Base-by-base conservation (phyloP, 2,888 invertebrate genomes). In the Apamea epomidion region DNA sequence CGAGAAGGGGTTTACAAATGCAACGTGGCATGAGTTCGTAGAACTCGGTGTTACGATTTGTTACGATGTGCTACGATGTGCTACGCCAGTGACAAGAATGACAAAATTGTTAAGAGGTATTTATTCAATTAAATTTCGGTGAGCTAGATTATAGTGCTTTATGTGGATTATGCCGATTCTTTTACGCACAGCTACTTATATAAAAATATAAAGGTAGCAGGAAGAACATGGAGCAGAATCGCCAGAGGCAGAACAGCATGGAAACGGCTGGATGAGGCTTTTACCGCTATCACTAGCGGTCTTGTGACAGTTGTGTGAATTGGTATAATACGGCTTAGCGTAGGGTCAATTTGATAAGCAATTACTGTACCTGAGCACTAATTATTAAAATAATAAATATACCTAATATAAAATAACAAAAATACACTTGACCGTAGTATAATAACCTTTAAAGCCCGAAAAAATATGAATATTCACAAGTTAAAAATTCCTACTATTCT, bases 11-110 rank as follows among this genome's bases (percentile, higher is more conserved):
- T 6, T 51, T 16, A 16, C 16, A 51, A 58, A 67, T 60, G 18
- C 16, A n/a, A 32, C 4, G 48, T 51, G n/a, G 42, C 1, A 6
- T 14, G 16, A 68, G 16, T 70, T 70, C 74, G 85, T 85, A 65
- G 81, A 73, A 37, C n/a, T 45, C 0, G 2, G 29, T 37, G 71
- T 71, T 82, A 84, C 70, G 69, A 29, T 25, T 5, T 76, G 77
- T 37, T 78, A 74, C 70, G 32, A n/a, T 42, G 16, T 67, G 45
- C 79, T 78, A 83, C 76, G 67, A 2, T 42, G 1, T 7, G 58
- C 64, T 78, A 78, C 83, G 58, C 25, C 3, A 32, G 64, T 18
- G n/a, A 37, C 32, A n/a, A 48, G 10, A 58, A 6, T 54, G 16
- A 42, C 4, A 25, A 14, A 16, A 71, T 74, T 58, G 3, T 14